Percentiles rank a stretch among this genome's conserved stretches.
Conservation (phyloP, 2,888 invertebrate genomes). For the Sisyra terminalis region DNA sequence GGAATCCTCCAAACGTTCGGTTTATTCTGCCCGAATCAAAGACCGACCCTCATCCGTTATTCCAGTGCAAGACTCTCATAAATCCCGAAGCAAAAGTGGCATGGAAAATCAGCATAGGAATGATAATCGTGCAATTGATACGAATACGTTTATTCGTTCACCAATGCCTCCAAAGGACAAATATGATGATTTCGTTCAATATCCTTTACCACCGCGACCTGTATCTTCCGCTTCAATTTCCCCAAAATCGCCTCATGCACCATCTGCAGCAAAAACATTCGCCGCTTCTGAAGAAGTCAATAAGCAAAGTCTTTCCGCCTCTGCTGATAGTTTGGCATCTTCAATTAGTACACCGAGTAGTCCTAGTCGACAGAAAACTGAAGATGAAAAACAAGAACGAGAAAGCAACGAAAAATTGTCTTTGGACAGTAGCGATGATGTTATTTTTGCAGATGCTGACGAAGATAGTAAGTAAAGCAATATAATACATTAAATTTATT, state of each 20-base stretch:
- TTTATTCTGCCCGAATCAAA: constrained; percentile 17
- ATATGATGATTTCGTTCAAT: constrained; percentile 3
- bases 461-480: no score
- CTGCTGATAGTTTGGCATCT: constrained; percentile 24
- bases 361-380: constrained; percentile 29
- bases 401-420: constrained; percentile 33
- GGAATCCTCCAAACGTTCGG: constrained; percentile 23
- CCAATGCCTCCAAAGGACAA: constrained; percentile 14
- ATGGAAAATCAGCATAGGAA: constrained; percentile 12
- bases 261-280: constrained; percentile 32
- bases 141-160: constrained; percentile 6
- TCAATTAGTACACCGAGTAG: constrained; percentile 28
- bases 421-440: constrained; percentile 22
- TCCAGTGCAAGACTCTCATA: constrained; percentile 9
- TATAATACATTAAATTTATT: no score
- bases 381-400: constrained; percentile 35
- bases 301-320: constrained; percentile 24
- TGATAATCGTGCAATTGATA: constrained; percentile 12
- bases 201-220: constrained; percentile 12
- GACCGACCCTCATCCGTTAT: constrained; percentile 26
- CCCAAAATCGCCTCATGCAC: constrained; percentile 19
- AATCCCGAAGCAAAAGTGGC: background rate
- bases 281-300: constrained; percentile 23
- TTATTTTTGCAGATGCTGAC: no score
- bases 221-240: constrained; percentile 15